Base-by-base conservation (phyloP, 1,140 invertebrate species). In the Drosophila lacteicornis region DNA sequence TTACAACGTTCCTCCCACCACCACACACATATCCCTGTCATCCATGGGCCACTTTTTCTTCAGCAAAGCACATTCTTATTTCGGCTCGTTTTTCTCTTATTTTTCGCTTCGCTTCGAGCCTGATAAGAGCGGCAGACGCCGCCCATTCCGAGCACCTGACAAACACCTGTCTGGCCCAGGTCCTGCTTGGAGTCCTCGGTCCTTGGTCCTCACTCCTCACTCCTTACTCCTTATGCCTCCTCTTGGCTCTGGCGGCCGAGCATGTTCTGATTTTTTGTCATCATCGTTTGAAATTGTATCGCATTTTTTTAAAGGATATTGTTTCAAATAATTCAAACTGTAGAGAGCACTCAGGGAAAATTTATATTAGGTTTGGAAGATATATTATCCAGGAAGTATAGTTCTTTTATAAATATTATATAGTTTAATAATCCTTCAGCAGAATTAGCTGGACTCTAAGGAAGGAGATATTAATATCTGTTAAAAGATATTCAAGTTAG, bases 301-400 rank as follows among this genome's bases (percentile, higher is more conserved):
- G 80, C 80, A 80, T 84, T 87, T 91, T 91, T 91, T 88, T 81
- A 50, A 75, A 90, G 85, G 82, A 91, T 91, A 91, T 91, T 91
- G 90, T 91, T 91, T 91, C 90, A 91, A 91, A 91, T 91, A 91
- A 91, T 91, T 91, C 90, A 87, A 91, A 81, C 75, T 81, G 68
- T 69, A n/a, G 43, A 11, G 59, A 9, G n/a, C 70, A 68, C 58
- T 68, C n/a, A 11, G 45, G 15, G 6, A 69, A 69, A 12, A 9
- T 11, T 12, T 36, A 36, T 11, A 36, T 11, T 11, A 9, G 7
- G 30, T 9, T 33, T 33, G 1, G 0, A 33, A 33, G 8, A 33
- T 33, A 0, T 33, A 9, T 8, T 9, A 9, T 0, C 3, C 0
- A 4, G 33, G 33, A 36, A 11, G 11, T 36, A 3, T 36, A 3